Evolutionary conservation across 2,888 invertebrate species (phyloP).

Genomic region (Mantis religiosa): DNA sequence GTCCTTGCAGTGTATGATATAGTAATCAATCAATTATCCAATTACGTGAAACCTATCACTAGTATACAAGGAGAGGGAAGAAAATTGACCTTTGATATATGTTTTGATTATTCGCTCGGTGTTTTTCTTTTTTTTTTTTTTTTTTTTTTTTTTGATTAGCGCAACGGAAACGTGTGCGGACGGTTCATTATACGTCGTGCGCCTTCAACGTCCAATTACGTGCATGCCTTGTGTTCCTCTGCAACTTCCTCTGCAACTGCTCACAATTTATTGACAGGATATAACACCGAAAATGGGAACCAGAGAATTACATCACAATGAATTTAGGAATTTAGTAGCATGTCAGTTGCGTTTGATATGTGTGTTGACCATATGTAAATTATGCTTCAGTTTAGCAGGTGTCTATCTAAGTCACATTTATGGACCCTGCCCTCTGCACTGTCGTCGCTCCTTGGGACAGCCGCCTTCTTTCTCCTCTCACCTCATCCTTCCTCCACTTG

Average conservation of each 20-base stretch:
- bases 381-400: too few species aligned
- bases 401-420: too few species aligned
- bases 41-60: neutral
- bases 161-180: neutral
- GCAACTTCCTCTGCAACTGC: neutral
- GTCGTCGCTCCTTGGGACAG: too few species aligned
- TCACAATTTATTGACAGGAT: neutral
- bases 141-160: neutral
- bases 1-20: neutral
- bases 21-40: neutral
- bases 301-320: neutral
- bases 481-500: too few species aligned
- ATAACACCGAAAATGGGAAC: neutral
- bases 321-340: neutral
- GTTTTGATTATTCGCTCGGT: neutral
- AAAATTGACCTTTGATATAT: neutral
- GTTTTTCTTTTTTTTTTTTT: too few species aligned
- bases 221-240: neutral
- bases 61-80: neutral
- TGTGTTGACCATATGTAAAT: too few species aligned
- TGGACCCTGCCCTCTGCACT: too few species aligned
- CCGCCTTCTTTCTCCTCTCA: too few species aligned
- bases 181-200: neutral
- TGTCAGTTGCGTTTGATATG: too few species aligned
- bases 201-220: neutral